Conservation (phyloP, 2,113 vertebrate species). For the Chamaetylas fuelleborni region DNA sequence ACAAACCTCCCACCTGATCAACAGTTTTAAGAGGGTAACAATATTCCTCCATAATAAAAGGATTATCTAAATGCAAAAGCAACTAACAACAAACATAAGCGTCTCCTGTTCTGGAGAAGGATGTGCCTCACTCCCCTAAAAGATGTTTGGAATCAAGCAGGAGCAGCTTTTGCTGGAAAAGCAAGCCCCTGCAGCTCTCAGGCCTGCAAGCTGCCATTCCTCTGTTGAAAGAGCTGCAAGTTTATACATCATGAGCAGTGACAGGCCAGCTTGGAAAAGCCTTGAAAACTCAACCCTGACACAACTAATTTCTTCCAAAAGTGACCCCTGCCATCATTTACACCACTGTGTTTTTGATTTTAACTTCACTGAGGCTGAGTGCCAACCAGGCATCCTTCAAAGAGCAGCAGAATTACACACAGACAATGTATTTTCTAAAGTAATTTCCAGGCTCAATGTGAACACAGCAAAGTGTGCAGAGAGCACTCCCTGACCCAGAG, state of each 20-base stretch:
- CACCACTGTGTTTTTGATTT: not conserved
- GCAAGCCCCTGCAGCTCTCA: not conserved
- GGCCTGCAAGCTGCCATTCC: not conserved
- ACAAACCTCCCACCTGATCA: not conserved
- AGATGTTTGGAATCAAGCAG: not conserved
- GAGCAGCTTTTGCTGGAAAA: not conserved
- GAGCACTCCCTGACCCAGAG: fast-evolving
- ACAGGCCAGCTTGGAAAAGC: not conserved
- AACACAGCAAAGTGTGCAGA: not conserved
- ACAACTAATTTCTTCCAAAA: not conserved
- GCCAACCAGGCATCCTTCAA: not conserved
- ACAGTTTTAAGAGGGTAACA: not conserved
- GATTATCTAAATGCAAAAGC: not conserved
- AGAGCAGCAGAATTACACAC: not conserved
- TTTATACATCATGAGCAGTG: not conserved
- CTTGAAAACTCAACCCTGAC: not conserved
- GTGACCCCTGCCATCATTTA: not conserved
- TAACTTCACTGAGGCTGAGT: not conserved
- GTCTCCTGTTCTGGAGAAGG: not conserved
- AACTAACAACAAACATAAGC: not conserved
- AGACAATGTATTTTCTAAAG: fast-evolving
- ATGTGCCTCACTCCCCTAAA: not conserved
- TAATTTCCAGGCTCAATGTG: not conserved
- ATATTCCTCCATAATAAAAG: not conserved
- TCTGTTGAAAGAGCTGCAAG: not conserved